Conservation (phyloP, 2,888 invertebrate species). For the Hydroisotoma schaefferi region DNA sequence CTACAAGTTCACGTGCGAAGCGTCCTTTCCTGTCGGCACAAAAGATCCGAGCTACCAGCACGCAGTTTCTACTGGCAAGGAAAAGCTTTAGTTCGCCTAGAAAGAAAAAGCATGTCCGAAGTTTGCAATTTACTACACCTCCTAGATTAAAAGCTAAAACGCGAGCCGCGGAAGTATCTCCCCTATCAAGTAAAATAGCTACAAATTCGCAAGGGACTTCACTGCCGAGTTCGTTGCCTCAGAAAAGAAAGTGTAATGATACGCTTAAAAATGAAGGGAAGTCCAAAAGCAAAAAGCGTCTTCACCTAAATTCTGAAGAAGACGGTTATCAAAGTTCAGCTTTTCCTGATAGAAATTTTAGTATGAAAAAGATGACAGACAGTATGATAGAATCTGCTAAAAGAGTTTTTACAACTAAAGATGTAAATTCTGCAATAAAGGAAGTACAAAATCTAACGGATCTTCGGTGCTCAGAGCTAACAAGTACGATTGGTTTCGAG, state of each 20-base stretch:
- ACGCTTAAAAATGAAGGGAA: neutral
- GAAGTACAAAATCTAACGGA: neutral
- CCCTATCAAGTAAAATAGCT: neutral
- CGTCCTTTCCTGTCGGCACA: slow-evolving; percentile 30
- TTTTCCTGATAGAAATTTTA: slow-evolving; percentile 11
- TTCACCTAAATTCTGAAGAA: slow-evolving; percentile 18
- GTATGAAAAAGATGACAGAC: neutral
- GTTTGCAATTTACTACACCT: slow-evolving; percentile 43
- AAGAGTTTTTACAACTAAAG: neutral
- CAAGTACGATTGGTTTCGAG: too few species aligned
- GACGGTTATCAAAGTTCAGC: slow-evolving; percentile 3
- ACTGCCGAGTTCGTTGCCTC: neutral
- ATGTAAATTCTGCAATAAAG: too few species aligned
- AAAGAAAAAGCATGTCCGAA: slow-evolving; percentile 44
- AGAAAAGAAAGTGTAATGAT: neutral
- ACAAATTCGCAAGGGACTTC: neutral
- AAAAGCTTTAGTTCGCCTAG: slow-evolving; percentile 46
- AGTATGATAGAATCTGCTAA: neutral
- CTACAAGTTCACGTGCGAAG: slow-evolving; percentile 18
- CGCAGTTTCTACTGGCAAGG: slow-evolving; percentile 2
- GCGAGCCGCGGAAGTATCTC: neutral
- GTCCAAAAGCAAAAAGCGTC: slow-evolving; percentile 27
- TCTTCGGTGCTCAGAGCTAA: neutral
- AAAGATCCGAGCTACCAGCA: slow-evolving; percentile 11
- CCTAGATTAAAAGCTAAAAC: slow-evolving; percentile 30